Conservation (phyloP, 2,113 vertebrate species). For the Himantopus leucocephalus region DNA sequence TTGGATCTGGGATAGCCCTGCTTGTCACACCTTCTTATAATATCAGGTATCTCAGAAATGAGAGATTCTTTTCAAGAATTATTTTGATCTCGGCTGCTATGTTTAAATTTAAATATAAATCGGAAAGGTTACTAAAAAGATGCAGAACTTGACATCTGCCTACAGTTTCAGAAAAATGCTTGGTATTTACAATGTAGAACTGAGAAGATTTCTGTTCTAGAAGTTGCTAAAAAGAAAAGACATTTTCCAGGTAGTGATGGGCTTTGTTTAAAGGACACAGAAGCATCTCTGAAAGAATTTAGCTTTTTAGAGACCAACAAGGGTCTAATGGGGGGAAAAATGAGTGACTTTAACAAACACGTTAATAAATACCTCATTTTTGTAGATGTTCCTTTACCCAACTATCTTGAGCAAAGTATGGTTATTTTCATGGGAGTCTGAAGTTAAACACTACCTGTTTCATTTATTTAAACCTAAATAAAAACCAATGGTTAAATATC, state of each 20-base stretch:
- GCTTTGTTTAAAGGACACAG: neutral
- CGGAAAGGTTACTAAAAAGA: neutral
- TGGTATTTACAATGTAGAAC: neutral
- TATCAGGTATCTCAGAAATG: neutral
- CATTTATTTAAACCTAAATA: constrained; percentile 4
- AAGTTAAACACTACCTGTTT: neutral
- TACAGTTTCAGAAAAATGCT: neutral
- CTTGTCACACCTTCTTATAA: neutral
- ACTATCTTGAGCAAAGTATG: neutral
- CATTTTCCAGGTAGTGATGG: neutral
- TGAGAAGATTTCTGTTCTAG: neutral
- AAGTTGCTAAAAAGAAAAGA: neutral
- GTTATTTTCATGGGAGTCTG: neutral
- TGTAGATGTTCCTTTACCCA: neutral
- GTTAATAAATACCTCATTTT: neutral
- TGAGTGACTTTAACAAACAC: neutral
- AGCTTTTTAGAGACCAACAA: neutral
- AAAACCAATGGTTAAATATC: neutral
- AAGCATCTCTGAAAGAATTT: neutral
- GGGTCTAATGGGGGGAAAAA: neutral
- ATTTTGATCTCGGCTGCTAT: neutral
- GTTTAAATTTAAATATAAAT: neutral
- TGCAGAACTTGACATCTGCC: neutral
- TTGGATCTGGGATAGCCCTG: neutral
- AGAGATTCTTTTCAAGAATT: neutral